Evolutionary conservation across 1,140 invertebrate genomes (phyloP).

Genomic region (Elysia chlorotica): DNA sequence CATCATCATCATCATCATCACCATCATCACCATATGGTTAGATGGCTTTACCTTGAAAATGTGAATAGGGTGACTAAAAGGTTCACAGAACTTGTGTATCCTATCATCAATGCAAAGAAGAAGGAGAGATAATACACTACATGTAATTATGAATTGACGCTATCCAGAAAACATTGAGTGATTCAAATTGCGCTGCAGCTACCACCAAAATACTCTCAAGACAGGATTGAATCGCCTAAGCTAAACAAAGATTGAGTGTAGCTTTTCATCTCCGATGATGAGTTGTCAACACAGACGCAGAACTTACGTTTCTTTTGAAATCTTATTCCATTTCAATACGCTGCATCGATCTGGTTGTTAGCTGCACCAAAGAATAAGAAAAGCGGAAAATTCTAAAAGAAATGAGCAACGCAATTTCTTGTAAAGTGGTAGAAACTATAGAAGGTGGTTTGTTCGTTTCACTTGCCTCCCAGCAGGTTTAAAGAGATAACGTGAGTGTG

Average conservation of each 20-base stretch:
- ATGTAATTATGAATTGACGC: too few relatives aligned
- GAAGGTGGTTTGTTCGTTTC: too few relatives aligned
- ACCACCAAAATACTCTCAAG: background rate
- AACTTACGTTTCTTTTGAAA: background rate
- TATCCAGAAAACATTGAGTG: too few relatives aligned
- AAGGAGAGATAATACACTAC: too few relatives aligned
- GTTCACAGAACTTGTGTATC: background rate
- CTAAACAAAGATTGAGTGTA: too few relatives aligned
- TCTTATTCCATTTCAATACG: background rate
- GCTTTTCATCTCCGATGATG: too few relatives aligned
- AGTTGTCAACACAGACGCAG: background rate
- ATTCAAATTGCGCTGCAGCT: background rate
- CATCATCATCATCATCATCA: background rate
- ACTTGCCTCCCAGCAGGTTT: too few relatives aligned
- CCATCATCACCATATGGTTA: background rate
- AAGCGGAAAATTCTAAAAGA: background rate
- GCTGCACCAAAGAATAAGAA: background rate
- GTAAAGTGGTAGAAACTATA: too few relatives aligned
- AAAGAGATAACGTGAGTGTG: too few relatives aligned
- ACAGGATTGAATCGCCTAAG: background rate
- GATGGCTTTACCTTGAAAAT: background rate
- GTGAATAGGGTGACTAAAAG: background rate
- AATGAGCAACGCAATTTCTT: too few relatives aligned
- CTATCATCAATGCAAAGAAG: background rate
- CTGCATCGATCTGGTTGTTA: background rate